Conservation (phyloP, 2,888 invertebrate genomes). For the Lepeophtheirus nordmannii region DNA sequence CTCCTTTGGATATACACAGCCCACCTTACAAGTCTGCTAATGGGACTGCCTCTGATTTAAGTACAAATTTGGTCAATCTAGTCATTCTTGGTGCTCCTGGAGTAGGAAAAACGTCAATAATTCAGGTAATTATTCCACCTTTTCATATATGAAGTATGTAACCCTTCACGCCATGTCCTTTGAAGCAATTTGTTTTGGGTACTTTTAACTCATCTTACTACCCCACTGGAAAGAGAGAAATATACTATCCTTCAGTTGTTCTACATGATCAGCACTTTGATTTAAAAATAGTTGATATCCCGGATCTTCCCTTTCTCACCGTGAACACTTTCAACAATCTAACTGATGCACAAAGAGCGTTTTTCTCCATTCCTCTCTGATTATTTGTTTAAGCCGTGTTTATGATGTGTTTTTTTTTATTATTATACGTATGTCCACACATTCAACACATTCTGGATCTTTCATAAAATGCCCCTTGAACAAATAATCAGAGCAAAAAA, state of each 20-base stretch:
- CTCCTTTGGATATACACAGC: not conserved
- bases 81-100: slow-evolving; percentile 72
- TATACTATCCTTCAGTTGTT: slow-evolving; percentile 35
- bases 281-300: slow-evolving; percentile 36
- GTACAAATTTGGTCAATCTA: slow-evolving; percentile 51
- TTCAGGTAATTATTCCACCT: slow-evolving; percentile 46
- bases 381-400: no score
- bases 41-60: not conserved
- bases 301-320: slow-evolving; percentile 37
- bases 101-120: slow-evolving; percentile 81
- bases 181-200: slow-evolving; percentile 36
- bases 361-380: not conserved
- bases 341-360: slow-evolving; percentile 12
- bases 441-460: no score
- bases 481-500: no score
- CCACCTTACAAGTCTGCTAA: slow-evolving; percentile 3
- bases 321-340: slow-evolving; percentile 33
- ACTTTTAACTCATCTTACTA: slow-evolving; percentile 34
- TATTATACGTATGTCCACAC: no score
- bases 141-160: not conserved
- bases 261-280: slow-evolving; percentile 38
- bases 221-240: slow-evolving; percentile 33
- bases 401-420: no score
- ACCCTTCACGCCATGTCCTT: not conserved
- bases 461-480: no score